Evolutionary conservation across 2,797 vertebrate species (phyloP).

Genomic region (Lagocephalus sceleratus): DNA sequence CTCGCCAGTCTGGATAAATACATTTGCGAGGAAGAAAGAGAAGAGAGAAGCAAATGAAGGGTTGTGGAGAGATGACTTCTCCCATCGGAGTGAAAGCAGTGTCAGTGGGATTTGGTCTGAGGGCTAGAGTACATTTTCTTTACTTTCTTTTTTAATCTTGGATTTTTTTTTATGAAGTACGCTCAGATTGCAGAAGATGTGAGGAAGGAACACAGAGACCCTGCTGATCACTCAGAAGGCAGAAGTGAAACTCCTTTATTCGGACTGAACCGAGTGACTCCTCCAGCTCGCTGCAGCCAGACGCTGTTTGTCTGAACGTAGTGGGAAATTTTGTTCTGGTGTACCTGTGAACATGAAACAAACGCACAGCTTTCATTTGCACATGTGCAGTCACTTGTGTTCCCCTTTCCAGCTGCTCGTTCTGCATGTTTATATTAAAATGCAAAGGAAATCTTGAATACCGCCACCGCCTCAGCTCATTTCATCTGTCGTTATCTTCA

Average conservation of each 20-base stretch:
- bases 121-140: conserved; percentile 50
- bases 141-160: conserved; percentile 31
- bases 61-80: conserved; percentile 36
- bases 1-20: conserved; percentile 47
- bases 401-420: neutral
- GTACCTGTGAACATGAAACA: conserved; percentile 50
- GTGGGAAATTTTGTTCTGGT: conserved; percentile 30
- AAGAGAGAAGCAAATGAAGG: conserved; percentile 31
- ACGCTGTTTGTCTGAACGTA: conserved; percentile 59
- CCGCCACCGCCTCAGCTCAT: conserved; percentile 7
- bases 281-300: conserved; percentile 36
- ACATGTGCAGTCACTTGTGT: conserved; percentile 25
- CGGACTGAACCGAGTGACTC: conserved; percentile 64
- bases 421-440: neutral
- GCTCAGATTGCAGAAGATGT: conserved; percentile 48
- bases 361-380: conserved; percentile 29
- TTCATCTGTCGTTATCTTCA: conserved; percentile 11
- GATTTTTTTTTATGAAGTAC: conserved; percentile 53
- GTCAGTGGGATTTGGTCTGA: conserved; percentile 62
- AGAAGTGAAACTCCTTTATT: conserved; percentile 67
- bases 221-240: conserved; percentile 71
- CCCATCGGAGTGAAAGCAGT: conserved; percentile 38
- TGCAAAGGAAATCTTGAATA: neutral
- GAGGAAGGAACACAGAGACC: conserved; percentile 53
- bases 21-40: conserved; percentile 37